Evolutionary conservation across 2,113 vertebrate species (phyloP), one percentile per base, ranked within the genome.

Genomic region (Semnornis frantzii): DNA sequence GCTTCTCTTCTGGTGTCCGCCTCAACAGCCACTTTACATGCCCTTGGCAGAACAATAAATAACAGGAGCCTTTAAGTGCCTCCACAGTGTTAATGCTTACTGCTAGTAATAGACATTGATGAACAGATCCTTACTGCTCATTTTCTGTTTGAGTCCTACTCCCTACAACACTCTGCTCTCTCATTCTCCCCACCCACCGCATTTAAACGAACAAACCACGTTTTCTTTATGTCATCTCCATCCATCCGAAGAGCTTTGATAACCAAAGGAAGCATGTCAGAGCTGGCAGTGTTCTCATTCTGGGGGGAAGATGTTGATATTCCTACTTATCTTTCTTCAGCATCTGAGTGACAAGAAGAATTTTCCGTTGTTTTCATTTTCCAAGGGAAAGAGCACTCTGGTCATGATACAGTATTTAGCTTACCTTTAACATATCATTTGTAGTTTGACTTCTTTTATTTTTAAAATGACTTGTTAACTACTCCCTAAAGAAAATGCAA

Each of bases 151-250:
- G 54, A 92, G 39, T 72, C 81, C 80, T 69, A 39, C 77, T 93
- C 80, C 55, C 44, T 70, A 65, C 81, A 93, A 96, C 28, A 30
- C 77, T 59, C 82, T 34, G 65, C 65, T 83, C 82, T 60, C 82
- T 94, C 88, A 24, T 72, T 91, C 76, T 96, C 48, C 85, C 85
- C 94, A 95, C 96, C 96, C 88, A 94, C 80, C 48, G 83, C 90
- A 95, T 69, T 96, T 96, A 95, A 92, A 96, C 9, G 31, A 96
- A 94, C 96, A 96, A 96, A 87, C 91, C 92, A 95, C 18, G 50
- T 92, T 93, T 95, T 88, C 91, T 90, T 90, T 44, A n/a, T 95
- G 92, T 79, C 94, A 83, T 55, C 83, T 70, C 54, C 71, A 92
- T 91, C 94, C 71, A 59, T 92, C 81, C 62, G 55, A 46, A 69